Evolutionary conservation across 1,140 invertebrate genomes (phyloP).

Genomic region (Capitella teleta): DNA sequence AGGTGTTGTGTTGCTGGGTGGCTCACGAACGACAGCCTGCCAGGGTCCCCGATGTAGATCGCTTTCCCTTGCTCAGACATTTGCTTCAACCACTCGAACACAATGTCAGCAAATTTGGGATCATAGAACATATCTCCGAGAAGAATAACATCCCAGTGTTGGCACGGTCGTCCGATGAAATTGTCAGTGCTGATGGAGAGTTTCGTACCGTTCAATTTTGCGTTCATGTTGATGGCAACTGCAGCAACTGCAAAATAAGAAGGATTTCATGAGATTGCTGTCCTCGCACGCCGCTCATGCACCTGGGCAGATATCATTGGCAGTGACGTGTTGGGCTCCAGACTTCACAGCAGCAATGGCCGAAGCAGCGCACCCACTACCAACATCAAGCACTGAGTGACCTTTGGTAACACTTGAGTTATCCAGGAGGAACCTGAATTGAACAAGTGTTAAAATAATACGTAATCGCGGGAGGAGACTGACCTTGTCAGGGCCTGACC

Average conservation of each 20-base stretch:
- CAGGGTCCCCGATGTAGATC: too few species aligned
- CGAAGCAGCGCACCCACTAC: constrained; percentile 29
- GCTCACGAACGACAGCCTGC: too few species aligned
- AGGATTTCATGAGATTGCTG: too few species aligned
- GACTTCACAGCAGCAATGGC: constrained; percentile 19
- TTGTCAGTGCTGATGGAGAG: too few species aligned
- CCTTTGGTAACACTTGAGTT: constrained; percentile 14
- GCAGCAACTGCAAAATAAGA: too few species aligned
- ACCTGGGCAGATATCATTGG: constrained; percentile 31
- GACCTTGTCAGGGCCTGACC: constrained; percentile 30
- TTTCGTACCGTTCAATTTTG: too few species aligned
- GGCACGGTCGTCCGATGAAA: too few species aligned
- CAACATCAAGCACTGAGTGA: constrained; percentile 23
- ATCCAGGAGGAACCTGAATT: constrained; percentile 25
- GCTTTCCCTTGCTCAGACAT: too few species aligned
- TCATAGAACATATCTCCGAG: constrained; percentile 31
- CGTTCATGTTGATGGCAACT: too few species aligned
- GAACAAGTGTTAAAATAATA: too few species aligned
- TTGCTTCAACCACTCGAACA: constrained; percentile 18
- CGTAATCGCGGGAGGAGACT: constrained; percentile 2
- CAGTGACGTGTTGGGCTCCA: constrained; percentile 21
- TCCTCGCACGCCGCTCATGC: too few species aligned
- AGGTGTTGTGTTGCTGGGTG: too few species aligned
- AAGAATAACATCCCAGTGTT: constrained; percentile 18
- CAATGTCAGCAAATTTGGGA: constrained; percentile 12